phyloP scores from a whole-genome alignment of 2,888 invertebrate genomes.

The Watsonalla cultraria region DNA sequence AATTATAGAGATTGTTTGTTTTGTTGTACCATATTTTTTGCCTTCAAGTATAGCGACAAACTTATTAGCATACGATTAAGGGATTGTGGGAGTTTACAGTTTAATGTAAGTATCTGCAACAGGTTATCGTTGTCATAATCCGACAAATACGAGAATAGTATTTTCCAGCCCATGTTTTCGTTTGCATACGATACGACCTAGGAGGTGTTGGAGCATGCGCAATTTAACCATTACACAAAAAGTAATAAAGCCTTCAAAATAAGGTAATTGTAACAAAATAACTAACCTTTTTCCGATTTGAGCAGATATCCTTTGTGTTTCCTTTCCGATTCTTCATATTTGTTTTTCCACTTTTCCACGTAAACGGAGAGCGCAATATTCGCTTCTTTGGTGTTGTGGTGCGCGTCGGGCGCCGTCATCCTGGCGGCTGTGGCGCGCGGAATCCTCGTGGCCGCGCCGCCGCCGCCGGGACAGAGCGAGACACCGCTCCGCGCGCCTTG shows the following conservation, averaged over 20 bases:
- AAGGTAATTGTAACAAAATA: conserved; percentile 21
- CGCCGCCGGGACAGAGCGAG: conserved; percentile 61
- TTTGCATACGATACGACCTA: conserved; percentile 64
- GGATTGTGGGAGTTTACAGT: conserved; percentile 52
- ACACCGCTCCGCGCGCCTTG: conserved; percentile 67
- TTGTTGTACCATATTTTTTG: background rate
- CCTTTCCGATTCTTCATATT: conserved; percentile 85
- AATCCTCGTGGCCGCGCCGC: conserved; percentile 66
- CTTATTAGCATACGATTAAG: conserved; percentile 26
- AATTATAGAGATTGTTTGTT: too few species aligned
- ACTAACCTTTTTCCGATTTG: conserved; percentile 85
- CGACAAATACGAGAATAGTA: conserved; percentile 69
- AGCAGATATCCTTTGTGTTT: conserved; percentile 82
- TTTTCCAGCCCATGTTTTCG: conserved; percentile 54
- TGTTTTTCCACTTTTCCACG: conserved; percentile 82
- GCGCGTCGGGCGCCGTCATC: conserved; percentile 74
- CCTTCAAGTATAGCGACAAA: conserved; percentile 13
- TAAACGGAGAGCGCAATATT: conserved; percentile 72
- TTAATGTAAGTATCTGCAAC: conserved; percentile 63
- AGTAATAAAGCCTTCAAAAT: conserved; percentile 31
- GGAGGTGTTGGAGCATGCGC: conserved; percentile 61
- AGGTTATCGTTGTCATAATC: conserved; percentile 69
- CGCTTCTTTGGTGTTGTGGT: conserved; percentile 68
- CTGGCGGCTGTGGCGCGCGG: conserved; percentile 72
- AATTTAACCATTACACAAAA: conserved; percentile 30